Conservation (phyloP, 2,797 vertebrate species). For the Sebastes dallii region DNA sequence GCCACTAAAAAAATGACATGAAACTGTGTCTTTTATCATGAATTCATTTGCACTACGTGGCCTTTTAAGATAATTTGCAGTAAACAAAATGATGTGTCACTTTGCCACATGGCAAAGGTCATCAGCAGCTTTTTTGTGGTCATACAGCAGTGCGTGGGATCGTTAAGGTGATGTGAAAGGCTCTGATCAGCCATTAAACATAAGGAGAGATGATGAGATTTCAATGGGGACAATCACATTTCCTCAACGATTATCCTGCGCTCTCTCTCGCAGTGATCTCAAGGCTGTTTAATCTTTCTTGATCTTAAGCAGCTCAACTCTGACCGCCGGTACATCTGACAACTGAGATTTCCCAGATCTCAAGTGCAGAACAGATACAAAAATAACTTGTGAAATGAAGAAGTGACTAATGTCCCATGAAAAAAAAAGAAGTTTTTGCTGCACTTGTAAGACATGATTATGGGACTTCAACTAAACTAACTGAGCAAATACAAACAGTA, state of each 20-base stretch:
- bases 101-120: background rate
- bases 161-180: slow-evolving; percentile 26
- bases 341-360: slow-evolving; percentile 22
- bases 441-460: background rate
- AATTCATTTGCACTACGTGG: background rate
- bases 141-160: background rate
- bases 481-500: slow-evolving; percentile 1
- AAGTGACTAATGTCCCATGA: background rate
- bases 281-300: background rate
- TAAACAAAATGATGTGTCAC: background rate
- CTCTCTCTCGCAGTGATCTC: background rate
- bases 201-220: slow-evolving; percentile 19
- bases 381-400: slow-evolving; percentile 11
- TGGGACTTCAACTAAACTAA: background rate
- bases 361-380: background rate
- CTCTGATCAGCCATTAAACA: slow-evolving; percentile 39
- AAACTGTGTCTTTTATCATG: background rate
- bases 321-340: background rate
- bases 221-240: slow-evolving; percentile 29
- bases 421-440: too few relatives aligned
- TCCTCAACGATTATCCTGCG: slow-evolving; percentile 11
- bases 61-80: background rate
- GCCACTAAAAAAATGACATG: too few relatives aligned
- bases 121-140: background rate
- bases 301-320: background rate